Evolutionary conservation across 2,888 invertebrate genomes (phyloP).

Genomic region (Leucania comma): DNA sequence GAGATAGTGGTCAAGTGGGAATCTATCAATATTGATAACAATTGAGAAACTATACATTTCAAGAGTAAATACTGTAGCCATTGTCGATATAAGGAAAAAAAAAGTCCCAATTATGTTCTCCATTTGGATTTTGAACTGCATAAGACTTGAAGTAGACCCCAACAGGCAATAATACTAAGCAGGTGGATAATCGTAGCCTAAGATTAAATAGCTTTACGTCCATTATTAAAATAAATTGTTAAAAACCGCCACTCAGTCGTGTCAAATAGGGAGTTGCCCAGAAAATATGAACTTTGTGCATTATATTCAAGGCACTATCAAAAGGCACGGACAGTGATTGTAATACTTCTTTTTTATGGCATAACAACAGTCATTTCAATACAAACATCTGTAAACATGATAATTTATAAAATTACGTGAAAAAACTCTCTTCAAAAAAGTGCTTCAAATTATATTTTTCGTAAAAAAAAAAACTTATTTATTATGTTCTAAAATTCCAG

Average conservation of each 20-base stretch:
- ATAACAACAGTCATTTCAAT: conserved; percentile 28
- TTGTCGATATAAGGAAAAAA: too few species aligned
- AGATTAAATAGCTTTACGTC: neutral
- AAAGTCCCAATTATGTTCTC: too few species aligned
- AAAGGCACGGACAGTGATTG: conserved; percentile 56
- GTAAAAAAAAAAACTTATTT: neutral
- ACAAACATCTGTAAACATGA: conserved; percentile 14
- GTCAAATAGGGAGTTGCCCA: neutral
- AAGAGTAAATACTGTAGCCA: too few species aligned
- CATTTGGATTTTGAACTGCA: neutral
- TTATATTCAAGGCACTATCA: conserved; percentile 43
- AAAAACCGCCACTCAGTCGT: conserved; percentile 14
- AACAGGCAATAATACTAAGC: neutral
- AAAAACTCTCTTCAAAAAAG: conserved; percentile 19
- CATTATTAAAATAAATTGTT: neutral
- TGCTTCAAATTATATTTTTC: conserved; percentile 3
- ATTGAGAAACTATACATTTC: too few species aligned
- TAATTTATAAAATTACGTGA: conserved; percentile 8
- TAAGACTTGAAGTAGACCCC: neutral
- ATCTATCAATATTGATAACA: too few species aligned
- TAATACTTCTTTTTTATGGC: conserved; percentile 62
- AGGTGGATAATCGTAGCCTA: neutral
- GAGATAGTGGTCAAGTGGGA: too few species aligned
- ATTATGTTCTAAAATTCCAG: neutral
- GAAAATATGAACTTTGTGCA: conserved; percentile 39